These are phyloP conservation scores for Microcaecilia unicolor DNA, from an alignment of 2,797 vertebrate species.

Conservation along the genomic window DNA sequence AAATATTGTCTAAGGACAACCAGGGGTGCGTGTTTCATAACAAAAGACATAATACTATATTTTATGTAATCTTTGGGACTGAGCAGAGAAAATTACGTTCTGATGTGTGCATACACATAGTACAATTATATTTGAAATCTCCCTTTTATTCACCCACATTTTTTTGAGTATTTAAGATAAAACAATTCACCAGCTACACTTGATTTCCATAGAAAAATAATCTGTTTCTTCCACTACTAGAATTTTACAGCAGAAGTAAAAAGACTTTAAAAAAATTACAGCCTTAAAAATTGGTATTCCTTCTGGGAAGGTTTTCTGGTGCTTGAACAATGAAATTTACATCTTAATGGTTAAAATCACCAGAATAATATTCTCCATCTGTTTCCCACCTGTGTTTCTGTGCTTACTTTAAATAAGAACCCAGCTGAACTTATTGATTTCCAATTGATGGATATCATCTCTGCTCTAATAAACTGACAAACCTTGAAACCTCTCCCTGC, in stretches of 20 bases:
- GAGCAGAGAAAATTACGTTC: no score
- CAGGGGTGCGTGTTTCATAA: no score
- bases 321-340: slow-evolving; percentile 15
- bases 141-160: no score
- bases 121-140: no score
- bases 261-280: slow-evolving; percentile 15
- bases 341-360: slow-evolving; percentile 13
- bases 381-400: slow-evolving; percentile 22
- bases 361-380: slow-evolving; percentile 26
- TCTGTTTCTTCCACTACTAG: slow-evolving; percentile 20
- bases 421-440: slow-evolving; percentile 31
- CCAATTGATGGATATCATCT: slow-evolving; percentile 27
- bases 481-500: slow-evolving; percentile 27
- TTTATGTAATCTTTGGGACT: no score
- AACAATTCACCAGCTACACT: no score
- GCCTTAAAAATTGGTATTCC: slow-evolving; percentile 1
- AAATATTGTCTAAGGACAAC: no score
- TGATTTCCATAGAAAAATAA: no score
- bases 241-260: slow-evolving; percentile 8
- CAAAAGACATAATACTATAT: no score
- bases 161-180: no score
- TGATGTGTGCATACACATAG: no score
- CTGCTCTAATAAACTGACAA: slow-evolving; percentile 24
- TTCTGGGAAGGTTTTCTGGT: no score
- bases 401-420: slow-evolving; percentile 35